Base-by-base conservation (phyloP, 2,797 vertebrate species). In the Sphenopsis melanotis region DNA sequence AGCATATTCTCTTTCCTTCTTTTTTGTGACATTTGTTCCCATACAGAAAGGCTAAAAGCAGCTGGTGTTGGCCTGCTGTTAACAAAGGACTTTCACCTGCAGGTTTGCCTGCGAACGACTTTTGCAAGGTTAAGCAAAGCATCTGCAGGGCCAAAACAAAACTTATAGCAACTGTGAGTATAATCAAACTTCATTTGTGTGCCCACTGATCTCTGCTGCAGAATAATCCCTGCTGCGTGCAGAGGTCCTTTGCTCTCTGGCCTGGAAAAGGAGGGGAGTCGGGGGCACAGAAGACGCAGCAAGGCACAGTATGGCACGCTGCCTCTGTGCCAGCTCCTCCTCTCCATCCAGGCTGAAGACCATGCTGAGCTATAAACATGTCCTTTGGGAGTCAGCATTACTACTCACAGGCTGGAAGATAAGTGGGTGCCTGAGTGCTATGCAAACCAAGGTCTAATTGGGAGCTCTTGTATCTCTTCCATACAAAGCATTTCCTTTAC, bases 41-140 rank as follows among this genome's bases (percentile, higher is more conserved):
- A 81, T 64, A 81, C 36, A 91, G 84, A 94, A 94, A 93, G 30
- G 53, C 71, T 93, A 85, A 93, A 96, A 93, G 61, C 39, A 85
- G 39, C 42, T 92, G 30, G 6, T 57, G 18, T 76, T 89, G 23
- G 52, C 52, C 74, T 79, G 81, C 36, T 85, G 71, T 57, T 90
- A 88, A 88, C 84, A 80, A 88, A 88, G 80, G 69, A 85, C 20
- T 78, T 93, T 86, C 0, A 29, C 52, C 46, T 44, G 34, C 1
- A 3, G 77, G 70, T 64, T 83, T 3, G 8, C n/a, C 64, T 84
- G 60, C 0, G 0, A 95, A 87, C 72, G 36, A 82, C 53, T 91
- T 88, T 82, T 61, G 32, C 66, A 65, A 49, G 46, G 66, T 90
- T 83, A 83, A 65, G 59, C 21, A 81, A 85, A 90, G n/a, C 37